Base-by-base conservation (phyloP, 2,113 vertebrate genomes). In the Neotragus pygmaeus region DNA sequence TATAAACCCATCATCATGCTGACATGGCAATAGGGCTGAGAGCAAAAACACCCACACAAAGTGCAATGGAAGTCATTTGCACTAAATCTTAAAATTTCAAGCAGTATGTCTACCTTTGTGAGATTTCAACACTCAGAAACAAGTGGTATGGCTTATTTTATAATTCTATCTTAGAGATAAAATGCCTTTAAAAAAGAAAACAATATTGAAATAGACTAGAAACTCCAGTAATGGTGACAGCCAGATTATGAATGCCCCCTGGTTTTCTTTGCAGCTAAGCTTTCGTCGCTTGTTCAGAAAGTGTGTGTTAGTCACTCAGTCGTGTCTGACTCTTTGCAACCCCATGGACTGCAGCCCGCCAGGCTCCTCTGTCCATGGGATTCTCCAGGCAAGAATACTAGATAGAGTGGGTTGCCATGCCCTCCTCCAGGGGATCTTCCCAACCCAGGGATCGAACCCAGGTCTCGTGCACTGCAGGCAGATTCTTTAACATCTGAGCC, bases 71-170 rank as follows among this genome's bases (percentile, higher is more conserved):
- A 88, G n/a, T 25, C 30, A 58, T 33, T 14, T 60, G 30, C 17
- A 78, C 6, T 60, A 28, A 86, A 81, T 47, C 94, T 90, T 62
- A 84, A 92, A 58, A 39, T 86, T 53, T 90, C 33, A 90, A 92
- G 45, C 36, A 92, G 9, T 47, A 43, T 43, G 36, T 39, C 17
- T 57, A 53, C 25, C 70, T 88, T 96, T 33, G 4, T 70, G 21
- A 90, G n/a, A 75, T 58, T 92, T 96, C 95, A 97, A 36, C 58
- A 89, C 12, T 21, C 19, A 90, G 66, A 93, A 90, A 94, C 30
- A 88, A 93, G 92, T 49, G 16, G 4, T 64, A 36, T 75, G 6
- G 39, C 47, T 92, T 78, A 75, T 83, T 89, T 88, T 77, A 80
- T 30, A 87, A 81, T 73, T 70, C 23, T 14, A 19, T 12, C 19